Percentiles rank a stretch among this genome's conserved stretches.
Conservation (phyloP, 2,888 invertebrate species). For the Tipula helvola region DNA sequence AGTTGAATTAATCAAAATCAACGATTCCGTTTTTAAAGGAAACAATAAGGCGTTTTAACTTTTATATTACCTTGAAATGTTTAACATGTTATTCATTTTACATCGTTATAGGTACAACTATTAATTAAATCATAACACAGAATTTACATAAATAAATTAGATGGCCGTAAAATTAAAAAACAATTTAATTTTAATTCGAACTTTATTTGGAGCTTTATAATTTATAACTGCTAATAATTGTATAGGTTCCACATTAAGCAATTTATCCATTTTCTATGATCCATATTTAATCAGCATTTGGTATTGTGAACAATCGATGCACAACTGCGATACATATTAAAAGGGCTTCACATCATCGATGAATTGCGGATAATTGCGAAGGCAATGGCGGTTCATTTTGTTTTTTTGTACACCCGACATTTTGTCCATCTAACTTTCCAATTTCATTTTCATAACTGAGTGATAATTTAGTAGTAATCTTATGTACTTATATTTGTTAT, state of each 20-base stretch:
- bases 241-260: constrained; percentile 65
- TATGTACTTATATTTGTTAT: constrained; percentile 60
- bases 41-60: neutral
- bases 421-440: constrained; percentile 62
- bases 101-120: neutral
- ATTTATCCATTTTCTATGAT: constrained; percentile 66
- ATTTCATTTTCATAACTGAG: constrained; percentile 64
- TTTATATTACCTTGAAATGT: neutral
- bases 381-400: constrained; percentile 46
- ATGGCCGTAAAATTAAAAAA: neutral
- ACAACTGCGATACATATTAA: constrained; percentile 74
- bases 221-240: constrained; percentile 46
- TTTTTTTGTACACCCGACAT: constrained; percentile 56
- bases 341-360: constrained; percentile 38
- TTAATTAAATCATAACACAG: too few relatives aligned
- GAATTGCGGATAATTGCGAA: constrained; percentile 62
- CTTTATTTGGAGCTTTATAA: neutral
- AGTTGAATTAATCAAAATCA: neutral
- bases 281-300: constrained; percentile 73
- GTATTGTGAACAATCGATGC: constrained; percentile 71
- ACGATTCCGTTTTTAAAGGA: neutral
- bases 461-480: constrained; percentile 60
- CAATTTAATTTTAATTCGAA: neutral
- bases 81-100: neutral
- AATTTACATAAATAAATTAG: too few relatives aligned